These are phyloP conservation scores for Mythimna lalbum DNA, from an alignment of 2,888 invertebrate genomes.

Conservation along the genomic window DNA sequence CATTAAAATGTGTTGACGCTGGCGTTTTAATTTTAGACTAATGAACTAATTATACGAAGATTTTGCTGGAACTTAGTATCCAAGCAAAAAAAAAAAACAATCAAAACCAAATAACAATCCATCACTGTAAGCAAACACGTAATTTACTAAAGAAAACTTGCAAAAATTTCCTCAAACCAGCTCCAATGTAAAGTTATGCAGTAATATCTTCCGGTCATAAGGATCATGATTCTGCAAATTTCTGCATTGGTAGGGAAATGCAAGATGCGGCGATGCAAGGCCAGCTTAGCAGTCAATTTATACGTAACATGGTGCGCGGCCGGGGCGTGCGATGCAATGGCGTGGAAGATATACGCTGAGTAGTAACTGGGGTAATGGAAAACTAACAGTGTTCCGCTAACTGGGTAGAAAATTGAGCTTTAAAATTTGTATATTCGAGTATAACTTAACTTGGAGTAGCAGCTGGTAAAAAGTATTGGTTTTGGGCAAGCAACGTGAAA, in stretches of 20 bases:
- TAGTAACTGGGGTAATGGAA: slow-evolving; percentile 37
- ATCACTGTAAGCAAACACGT: background rate
- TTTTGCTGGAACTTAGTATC: too few relatives aligned
- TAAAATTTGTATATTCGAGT: background rate
- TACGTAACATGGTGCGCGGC: slow-evolving; percentile 18
- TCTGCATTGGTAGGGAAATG: slow-evolving; percentile 40
- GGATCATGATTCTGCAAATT: slow-evolving; percentile 8
- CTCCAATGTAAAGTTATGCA: slow-evolving; percentile 21
- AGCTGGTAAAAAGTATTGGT: background rate
- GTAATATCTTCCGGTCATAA: slow-evolving; percentile 30
- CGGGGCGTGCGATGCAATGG: slow-evolving; percentile 40
- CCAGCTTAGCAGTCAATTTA: slow-evolving; percentile 44
- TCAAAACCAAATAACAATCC: background rate
- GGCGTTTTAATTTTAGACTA: too few relatives aligned
- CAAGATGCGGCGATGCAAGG: slow-evolving; percentile 18
- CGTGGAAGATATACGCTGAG: slow-evolving; percentile 32
- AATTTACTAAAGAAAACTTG: background rate
- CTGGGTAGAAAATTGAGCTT: slow-evolving; percentile 32
- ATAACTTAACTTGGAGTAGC: background rate
- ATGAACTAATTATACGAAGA: too few relatives aligned
- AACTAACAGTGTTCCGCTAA: slow-evolving; percentile 30
- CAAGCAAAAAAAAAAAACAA: background rate
- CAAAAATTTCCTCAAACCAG: slow-evolving; percentile 7
- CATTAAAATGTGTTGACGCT: too few relatives aligned
- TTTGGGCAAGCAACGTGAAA: too few relatives aligned